Base-by-base conservation (phyloP, 64 coral and sea anemone genomes). In the Pocillopora verrucosa region DNA sequence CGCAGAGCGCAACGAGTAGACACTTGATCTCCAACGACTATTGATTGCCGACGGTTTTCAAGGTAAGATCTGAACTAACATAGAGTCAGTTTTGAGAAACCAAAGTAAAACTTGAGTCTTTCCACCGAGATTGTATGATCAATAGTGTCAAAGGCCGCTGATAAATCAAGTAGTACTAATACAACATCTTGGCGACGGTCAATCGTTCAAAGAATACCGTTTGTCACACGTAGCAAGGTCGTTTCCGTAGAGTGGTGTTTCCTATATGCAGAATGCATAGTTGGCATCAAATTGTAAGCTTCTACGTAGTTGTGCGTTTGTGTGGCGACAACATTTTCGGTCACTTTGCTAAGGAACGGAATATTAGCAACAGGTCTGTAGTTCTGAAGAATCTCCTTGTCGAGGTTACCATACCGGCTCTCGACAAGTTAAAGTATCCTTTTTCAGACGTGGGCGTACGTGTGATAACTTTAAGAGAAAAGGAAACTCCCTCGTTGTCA, bases 401-500 rank as follows among this genome's bases (percentile, higher is more conserved):
- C 62, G 61, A 86, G 82, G 45, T 70, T 56, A n/a, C n/a, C n/a
- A n/a, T n/a, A n/a, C n/a, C n/a, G n/a, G n/a, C n/a, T n/a, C n/a
- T n/a, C n/a, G n/a, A n/a, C n/a, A n/a, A n/a, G n/a, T n/a, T n/a
- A n/a, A n/a, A n/a, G n/a, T n/a, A 86, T 34, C 26, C 82, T 86
- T 86, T 70, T 86, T 86, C 64, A 86, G 45, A 86, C 26, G 30
- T 69, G 82, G 82, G 10, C 82, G 82, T 19, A 86, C 63, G 34
- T 86, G 67, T 0, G 62, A 86, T 67, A 86, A 59, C 67, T 86
- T 87, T 22, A 87, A 72, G 25, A 12, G 15, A 58, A 51, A 73
- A 22, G 83, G 62, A 69, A 85, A 85, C 82, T 85, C 26, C 34
- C 62, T 64, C 0, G 25, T 65, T 64, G 25, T 30, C 30, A 30